These are phyloP conservation scores for Sebastes hubbsi DNA, from an alignment of 2,797 vertebrate genomes.

Conservation along the genomic window DNA sequence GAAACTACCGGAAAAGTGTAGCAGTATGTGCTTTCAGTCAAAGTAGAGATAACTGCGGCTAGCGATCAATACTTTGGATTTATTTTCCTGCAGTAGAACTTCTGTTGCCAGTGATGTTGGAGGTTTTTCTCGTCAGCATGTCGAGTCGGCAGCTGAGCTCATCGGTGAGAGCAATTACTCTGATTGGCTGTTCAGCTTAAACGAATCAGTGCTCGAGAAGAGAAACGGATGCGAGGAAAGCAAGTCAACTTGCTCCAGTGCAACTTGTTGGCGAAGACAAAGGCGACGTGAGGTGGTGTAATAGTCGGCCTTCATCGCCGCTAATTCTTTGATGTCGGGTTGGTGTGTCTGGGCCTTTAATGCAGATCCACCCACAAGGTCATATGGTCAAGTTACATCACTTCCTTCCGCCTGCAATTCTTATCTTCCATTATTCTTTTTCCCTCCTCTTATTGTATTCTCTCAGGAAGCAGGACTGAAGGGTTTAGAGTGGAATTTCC, in stretches of 20 bases:
- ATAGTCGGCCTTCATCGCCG: too few species aligned
- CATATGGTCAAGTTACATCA: constrained; percentile 15
- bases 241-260: too few species aligned
- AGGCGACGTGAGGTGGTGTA: too few species aligned
- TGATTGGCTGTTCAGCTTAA: too few species aligned
- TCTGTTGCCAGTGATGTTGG: background rate
- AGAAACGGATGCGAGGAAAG: too few species aligned
- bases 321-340: too few species aligned
- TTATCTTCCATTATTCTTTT: constrained; percentile 17
- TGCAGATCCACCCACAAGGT: constrained; percentile 22
- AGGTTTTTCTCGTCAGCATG: too few species aligned
- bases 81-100: background rate
- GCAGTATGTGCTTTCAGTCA: background rate
- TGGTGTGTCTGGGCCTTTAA: background rate
- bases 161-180: too few species aligned
- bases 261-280: too few species aligned
- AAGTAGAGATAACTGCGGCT: background rate
- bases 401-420: constrained; percentile 30
- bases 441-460: background rate
- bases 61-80: background rate
- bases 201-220: too few species aligned
- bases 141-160: too few species aligned
- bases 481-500: background rate
- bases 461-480: constrained; percentile 7
- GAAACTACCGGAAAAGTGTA: background rate